Conservation (phyloP, 1,140 invertebrate species). For the Parasteatoda tepidariorum region DNA sequence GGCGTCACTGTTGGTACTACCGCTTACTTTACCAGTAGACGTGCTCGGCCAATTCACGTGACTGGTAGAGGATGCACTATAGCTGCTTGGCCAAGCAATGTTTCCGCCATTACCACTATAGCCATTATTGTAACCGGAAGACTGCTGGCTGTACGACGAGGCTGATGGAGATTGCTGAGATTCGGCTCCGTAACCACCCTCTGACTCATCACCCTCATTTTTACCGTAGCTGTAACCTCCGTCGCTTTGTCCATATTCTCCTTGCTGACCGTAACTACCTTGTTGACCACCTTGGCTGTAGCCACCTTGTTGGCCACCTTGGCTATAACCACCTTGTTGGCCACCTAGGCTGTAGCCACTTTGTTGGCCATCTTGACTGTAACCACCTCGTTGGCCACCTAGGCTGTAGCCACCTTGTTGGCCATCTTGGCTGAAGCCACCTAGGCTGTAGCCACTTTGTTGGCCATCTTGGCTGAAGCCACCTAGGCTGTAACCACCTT, state of each 20-base stretch:
- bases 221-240: not conserved
- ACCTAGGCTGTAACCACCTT: constrained; percentile 4
- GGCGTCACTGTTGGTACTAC: not conserved
- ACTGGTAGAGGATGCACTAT: not conserved
- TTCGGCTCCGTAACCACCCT: not conserved
- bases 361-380: not conserved
- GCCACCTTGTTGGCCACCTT: constrained; percentile 41
- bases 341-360: not conserved
- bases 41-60: not conserved
- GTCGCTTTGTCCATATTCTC: not conserved
- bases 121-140: constrained; percentile 17
- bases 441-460: not conserved
- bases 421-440: not conserved
- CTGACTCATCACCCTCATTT: not conserved
- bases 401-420: constrained; percentile 26
- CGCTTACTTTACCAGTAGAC: not conserved
- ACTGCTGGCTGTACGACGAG: not conserved
- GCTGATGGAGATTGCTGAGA: not conserved
- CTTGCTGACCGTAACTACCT: not conserved
- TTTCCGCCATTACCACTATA: constrained; percentile 10
- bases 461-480: not conserved
- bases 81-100: constrained; percentile 38
- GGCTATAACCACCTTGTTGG: constrained; percentile 59
- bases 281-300: not conserved
- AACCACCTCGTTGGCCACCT: constrained; percentile 24